These are phyloP conservation scores for Chaetodon auriga DNA, from an alignment of 2,113 vertebrate species.

Conservation along the genomic window DNA sequence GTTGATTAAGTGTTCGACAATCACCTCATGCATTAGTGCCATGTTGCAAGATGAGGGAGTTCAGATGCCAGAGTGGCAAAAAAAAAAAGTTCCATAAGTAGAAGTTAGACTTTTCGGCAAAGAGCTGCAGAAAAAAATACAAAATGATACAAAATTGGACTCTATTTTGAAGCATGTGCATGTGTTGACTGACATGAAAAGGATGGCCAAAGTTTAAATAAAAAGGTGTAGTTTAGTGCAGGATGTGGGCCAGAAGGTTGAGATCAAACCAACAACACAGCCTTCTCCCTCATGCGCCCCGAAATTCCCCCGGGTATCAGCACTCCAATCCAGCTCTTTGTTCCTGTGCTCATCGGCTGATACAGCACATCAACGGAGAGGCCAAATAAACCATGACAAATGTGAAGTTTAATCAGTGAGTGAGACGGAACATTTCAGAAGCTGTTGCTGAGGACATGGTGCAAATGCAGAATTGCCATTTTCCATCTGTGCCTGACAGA, in stretches of 20 bases:
- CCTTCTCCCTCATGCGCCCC: not conserved
- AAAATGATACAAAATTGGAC: not conserved
- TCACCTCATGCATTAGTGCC: not conserved
- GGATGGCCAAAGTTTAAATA: not conserved
- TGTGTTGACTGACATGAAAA: not conserved
- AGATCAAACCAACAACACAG: not conserved
- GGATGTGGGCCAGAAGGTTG: not conserved
- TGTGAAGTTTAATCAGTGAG: slow-evolving; percentile 17
- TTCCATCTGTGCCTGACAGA: slow-evolving; percentile 17
- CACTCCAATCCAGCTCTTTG: slow-evolving; percentile 12
- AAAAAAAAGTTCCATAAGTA: not conserved
- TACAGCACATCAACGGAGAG: slow-evolving; percentile 20
- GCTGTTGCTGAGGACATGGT: not conserved
- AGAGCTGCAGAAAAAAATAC: not conserved
- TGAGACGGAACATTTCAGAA: slow-evolving; percentile 27
- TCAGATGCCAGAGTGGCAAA: slow-evolving; percentile 18
- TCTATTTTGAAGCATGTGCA: not conserved
- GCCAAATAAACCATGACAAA: slow-evolving; percentile 36
- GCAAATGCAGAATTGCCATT: not conserved
- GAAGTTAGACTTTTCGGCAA: not conserved
- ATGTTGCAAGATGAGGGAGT: not conserved
- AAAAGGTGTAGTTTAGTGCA: not conserved
- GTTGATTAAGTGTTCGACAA: slow-evolving; percentile 17
- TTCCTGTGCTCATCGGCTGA: slow-evolving; percentile 22
- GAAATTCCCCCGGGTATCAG: slow-evolving; percentile 16